Evolutionary conservation across 2,797 vertebrate species (phyloP).

Genomic region (Eulemur mongoz): DNA sequence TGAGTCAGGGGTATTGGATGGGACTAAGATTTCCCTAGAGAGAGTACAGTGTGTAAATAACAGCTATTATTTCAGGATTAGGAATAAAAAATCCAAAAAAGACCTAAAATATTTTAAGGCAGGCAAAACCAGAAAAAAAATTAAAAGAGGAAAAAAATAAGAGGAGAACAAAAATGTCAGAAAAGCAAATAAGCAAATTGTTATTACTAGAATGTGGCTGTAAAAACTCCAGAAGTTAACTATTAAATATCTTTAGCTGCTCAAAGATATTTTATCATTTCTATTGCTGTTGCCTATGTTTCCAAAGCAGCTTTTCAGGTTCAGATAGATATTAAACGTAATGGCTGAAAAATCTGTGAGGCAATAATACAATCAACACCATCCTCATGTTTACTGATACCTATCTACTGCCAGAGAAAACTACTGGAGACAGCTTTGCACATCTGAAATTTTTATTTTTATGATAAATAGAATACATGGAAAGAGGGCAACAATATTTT

Average conservation of each 20-base stretch:
- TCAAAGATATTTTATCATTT: neutral
- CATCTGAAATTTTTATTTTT: conserved; percentile 57
- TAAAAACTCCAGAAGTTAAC: neutral
- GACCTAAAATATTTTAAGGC: neutral
- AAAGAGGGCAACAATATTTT: conserved; percentile 4
- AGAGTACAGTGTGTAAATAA: neutral
- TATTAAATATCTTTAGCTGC: neutral
- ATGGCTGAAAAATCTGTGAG: neutral
- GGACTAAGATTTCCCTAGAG: neutral
- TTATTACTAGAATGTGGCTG: neutral
- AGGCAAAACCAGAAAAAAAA: neutral
- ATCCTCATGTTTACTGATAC: neutral
- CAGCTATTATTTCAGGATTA: neutral
- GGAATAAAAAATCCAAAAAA: neutral
- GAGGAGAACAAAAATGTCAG: neutral
- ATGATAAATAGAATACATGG: conserved; percentile 5
- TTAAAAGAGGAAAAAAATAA: neutral
- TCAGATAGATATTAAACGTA: neutral
- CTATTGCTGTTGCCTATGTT: neutral
- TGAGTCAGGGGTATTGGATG: neutral
- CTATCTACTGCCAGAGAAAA: conserved; percentile 6
- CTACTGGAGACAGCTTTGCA: neutral
- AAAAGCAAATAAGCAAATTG: neutral
- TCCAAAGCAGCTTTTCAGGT: neutral
- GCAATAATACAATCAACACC: neutral